Evolutionary conservation across 2,113 vertebrate genomes (phyloP).

Genomic region (Thunnus thynnus): DNA sequence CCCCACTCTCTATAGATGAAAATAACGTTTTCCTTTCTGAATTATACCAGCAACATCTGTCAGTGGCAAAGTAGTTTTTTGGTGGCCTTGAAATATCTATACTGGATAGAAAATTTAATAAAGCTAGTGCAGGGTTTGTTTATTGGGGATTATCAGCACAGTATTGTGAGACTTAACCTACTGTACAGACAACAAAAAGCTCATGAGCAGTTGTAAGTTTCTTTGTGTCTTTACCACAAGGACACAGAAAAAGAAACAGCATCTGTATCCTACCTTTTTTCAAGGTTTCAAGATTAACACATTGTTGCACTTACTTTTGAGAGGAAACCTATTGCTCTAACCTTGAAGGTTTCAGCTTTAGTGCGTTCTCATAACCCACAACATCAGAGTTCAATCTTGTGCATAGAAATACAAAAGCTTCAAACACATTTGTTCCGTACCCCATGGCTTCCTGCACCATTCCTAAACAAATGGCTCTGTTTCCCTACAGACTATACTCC

Average conservation of each 20-base stretch:
- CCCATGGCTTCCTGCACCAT: constrained; percentile 30
- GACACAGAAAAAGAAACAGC: constrained; percentile 6
- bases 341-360: constrained; percentile 34
- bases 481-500: constrained; percentile 48
- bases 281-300: constrained; percentile 31
- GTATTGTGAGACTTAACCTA: background rate
- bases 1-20: constrained; percentile 46
- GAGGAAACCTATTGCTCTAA: constrained; percentile 28
- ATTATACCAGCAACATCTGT: constrained; percentile 62
- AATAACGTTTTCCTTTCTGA: constrained; percentile 43
- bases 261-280: constrained; percentile 12
- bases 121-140: constrained; percentile 8
- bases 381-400: constrained; percentile 26
- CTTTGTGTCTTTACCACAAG: constrained; percentile 38
- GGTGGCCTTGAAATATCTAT: constrained; percentile 6
- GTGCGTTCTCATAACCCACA: constrained; percentile 37
- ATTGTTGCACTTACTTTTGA: constrained; percentile 34
- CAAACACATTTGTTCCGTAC: constrained; percentile 63
- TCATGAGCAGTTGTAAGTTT: background rate
- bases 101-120: constrained; percentile 26
- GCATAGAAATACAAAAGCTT: constrained; percentile 58
- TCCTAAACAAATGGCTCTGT: constrained; percentile 63
- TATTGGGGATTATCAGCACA: background rate
- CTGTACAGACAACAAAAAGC: background rate
- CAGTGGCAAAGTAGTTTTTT: constrained; percentile 49